A percentile compares a stretch with the other conserved stretches of the same genome.
These are phyloP conservation scores for Brenthis daphne DNA, from an alignment of 2,888 invertebrate genomes.

Conservation along the genomic window DNA sequence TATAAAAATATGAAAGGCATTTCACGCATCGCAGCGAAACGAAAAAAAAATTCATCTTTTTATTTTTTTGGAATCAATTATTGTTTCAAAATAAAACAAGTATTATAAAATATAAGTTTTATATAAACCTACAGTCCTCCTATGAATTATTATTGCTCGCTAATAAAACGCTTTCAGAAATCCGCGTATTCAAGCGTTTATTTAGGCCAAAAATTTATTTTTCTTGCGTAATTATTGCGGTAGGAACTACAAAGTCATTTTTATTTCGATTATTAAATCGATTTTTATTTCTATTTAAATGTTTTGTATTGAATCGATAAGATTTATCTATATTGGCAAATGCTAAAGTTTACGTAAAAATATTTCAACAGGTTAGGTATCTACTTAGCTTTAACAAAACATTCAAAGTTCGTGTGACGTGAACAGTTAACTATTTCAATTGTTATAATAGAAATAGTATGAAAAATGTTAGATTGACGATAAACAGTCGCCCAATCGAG, in stretches of 20 bases:
- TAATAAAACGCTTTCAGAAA: neutral
- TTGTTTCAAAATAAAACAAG: too few relatives aligned
- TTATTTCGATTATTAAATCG: too few relatives aligned
- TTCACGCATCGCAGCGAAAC: too few relatives aligned
- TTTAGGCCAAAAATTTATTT: neutral
- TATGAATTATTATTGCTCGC: too few relatives aligned
- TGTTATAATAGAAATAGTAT: slow-evolving; percentile 19
- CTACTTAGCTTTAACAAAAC: neutral
- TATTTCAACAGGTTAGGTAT: neutral
- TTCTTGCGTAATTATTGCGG: neutral
- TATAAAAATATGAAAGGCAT: too few relatives aligned
- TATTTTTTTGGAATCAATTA: too few relatives aligned
- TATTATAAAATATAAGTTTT: too few relatives aligned
- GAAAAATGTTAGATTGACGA: slow-evolving; percentile 13
- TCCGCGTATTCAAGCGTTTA: neutral
- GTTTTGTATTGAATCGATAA: neutral
- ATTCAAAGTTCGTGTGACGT: too few relatives aligned
- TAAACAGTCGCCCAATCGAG: slow-evolving; percentile 14
- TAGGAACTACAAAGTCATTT: neutral
- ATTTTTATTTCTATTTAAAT: neutral
- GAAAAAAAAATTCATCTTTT: too few relatives aligned
- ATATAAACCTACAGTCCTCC: too few relatives aligned
- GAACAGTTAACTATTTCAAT: slow-evolving; percentile 8
- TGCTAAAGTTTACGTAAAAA: neutral
- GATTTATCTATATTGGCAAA: neutral